Conservation (phyloP, 2,797 vertebrate species). For the Micrastur ruficollis region DNA sequence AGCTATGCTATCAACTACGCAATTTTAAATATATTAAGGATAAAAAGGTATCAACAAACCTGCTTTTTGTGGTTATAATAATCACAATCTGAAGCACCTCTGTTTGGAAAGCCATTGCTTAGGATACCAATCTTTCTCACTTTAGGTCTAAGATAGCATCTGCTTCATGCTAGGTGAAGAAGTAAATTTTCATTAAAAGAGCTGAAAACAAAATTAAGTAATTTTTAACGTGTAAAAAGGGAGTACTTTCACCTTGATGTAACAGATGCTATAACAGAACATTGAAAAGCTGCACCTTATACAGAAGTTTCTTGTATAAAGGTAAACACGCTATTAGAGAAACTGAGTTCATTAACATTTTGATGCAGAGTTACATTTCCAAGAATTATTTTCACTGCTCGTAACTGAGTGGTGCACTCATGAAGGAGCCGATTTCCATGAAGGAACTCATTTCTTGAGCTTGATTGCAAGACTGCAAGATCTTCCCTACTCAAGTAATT, state of each 20-base stretch:
- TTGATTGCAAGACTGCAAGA: not conserved
- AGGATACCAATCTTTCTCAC: not conserved
- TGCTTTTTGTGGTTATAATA: constrained; percentile 36
- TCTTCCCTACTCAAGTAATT: not conserved
- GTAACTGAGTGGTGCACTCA: not conserved
- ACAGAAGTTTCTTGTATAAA: not conserved
- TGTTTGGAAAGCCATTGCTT: constrained; percentile 34
- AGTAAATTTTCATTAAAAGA: constrained; percentile 48
- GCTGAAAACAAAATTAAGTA: constrained; percentile 10
- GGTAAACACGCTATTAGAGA: not conserved
- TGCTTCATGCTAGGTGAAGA: not conserved
- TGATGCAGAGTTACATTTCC: not conserved
- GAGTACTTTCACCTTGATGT: not conserved
- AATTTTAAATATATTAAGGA: constrained; percentile 66
- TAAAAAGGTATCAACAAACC: constrained; percentile 62
- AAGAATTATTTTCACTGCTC: not conserved
- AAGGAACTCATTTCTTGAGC: not conserved
- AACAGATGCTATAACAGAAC: not conserved
- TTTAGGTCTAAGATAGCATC: constrained; percentile 6
- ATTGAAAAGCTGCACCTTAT: not conserved
- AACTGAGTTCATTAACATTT: not conserved
- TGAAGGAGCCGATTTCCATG: not conserved
- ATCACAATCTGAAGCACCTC: constrained; percentile 44
- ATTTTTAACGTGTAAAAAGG: constrained; percentile 13
- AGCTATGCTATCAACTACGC: constrained; percentile 41